Evolutionary conservation across 2,797 vertebrate genomes (phyloP).

Genomic region (Echeneis naucrates): DNA sequence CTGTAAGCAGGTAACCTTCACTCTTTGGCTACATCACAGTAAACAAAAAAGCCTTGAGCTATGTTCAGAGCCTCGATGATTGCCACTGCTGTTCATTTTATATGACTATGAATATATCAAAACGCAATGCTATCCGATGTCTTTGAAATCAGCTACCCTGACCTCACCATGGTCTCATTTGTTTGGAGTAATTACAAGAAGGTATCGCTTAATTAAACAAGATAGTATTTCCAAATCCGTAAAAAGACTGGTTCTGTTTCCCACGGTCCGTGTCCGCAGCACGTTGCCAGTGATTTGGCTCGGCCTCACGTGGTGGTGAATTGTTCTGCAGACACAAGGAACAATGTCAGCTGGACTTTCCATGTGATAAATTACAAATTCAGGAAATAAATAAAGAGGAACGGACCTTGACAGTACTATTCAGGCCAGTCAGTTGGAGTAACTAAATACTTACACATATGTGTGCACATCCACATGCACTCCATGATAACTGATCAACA

Average conservation of each 20-base stretch:
- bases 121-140: neutral
- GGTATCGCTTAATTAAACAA: constrained; percentile 46
- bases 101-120: too few species aligned
- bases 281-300: constrained; percentile 49
- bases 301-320: constrained; percentile 2
- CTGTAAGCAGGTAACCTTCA: neutral
- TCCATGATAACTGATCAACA: neutral
- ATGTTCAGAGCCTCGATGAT: neutral
- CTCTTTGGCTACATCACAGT: neutral
- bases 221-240: constrained; percentile 28
- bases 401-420: constrained; percentile 8
- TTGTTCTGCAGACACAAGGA: constrained; percentile 22
- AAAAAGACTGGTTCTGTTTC: constrained; percentile 36
- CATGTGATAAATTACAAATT: constrained; percentile 27
- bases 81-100: neutral
- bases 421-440: constrained; percentile 20
- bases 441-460: constrained; percentile 4
- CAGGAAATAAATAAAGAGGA: constrained; percentile 19
- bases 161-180: constrained; percentile 30
- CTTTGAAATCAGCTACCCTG: constrained; percentile 4
- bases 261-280: too few species aligned
- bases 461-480: neutral
- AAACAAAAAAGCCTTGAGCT: constrained; percentile 10
- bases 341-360: constrained; percentile 25
- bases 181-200: constrained; percentile 39